Conservation (phyloP, 2,113 vertebrate genomes). For the Cinclus cinclus region DNA sequence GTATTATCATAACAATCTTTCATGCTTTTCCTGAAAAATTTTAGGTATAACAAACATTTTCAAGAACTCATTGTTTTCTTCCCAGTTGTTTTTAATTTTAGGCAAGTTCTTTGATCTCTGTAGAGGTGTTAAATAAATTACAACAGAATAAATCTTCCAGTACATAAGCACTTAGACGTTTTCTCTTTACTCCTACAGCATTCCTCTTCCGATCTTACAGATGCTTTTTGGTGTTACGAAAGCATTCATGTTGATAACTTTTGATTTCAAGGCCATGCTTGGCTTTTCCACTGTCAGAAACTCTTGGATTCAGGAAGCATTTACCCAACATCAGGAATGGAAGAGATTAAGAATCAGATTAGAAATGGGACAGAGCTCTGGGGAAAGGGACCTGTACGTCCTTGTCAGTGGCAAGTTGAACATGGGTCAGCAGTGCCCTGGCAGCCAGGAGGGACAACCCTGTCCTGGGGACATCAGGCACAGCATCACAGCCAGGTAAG, state of each 20-base stretch:
- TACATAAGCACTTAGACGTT: background rate
- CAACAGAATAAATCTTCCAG: background rate
- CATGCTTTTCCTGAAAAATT: background rate
- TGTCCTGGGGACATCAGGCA: background rate
- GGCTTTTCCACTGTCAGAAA: background rate
- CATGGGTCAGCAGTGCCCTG: background rate
- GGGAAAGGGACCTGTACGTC: background rate
- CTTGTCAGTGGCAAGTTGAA: background rate
- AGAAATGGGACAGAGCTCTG: background rate
- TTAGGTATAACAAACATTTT: background rate
- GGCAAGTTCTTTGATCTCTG: background rate
- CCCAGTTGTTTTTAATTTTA: background rate
- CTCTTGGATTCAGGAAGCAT: background rate
- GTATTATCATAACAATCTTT: background rate
- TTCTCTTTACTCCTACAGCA: background rate
- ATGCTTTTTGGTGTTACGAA: background rate
- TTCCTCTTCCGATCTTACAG: background rate
- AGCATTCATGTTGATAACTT: background rate
- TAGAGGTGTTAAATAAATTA: background rate
- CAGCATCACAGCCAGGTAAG: rapidly evolving
- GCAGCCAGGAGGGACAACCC: rapidly evolving
- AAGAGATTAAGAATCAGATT: background rate
- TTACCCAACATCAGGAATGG: background rate
- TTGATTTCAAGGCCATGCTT: background rate
- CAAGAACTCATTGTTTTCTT: background rate